Base-by-base conservation (phyloP, 2,888 invertebrate genomes). In the Mimachlamys varia region DNA sequence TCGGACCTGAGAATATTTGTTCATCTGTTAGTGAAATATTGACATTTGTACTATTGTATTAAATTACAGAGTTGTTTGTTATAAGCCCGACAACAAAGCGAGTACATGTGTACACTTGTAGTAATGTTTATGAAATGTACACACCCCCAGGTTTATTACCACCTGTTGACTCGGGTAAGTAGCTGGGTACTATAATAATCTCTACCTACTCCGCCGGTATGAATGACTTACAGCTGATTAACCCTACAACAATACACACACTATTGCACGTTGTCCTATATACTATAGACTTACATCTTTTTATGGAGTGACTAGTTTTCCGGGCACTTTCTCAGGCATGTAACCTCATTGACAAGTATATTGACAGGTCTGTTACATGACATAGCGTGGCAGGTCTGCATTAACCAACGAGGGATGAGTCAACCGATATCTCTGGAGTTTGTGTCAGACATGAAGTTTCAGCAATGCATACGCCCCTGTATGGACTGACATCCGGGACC, bases 231-330 rank as follows among this genome's bases (percentile, higher is more conserved):
- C 33, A 33, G 13, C 1, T 76, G 76, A 76, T 76, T 76, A 76
- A 76, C 76, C 12, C 33, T 15, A 33, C 33, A 76, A 76, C 76
- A 76, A 76, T 76, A 76, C 76, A 76, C 76, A 76, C 76, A 76
- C 76, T 33, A 33, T 33, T 76, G 76, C 76, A 76, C 33, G 22
- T 10, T 10, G 27, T 22, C 62, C 62, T 62, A 7, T 62, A 7
- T 22, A 22, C 58, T 58, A 58, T 58, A 19, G 7, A 19, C 22
- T n/a, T 22, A 58, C 58, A 22, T 53, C 22, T 19, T 76, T 27
- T 76, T 76, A 76, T 76, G 33, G 33, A 76, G 33, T 76, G 27
- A 76, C 27, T 33, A 76, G 27, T 33, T 33, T 76, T 76, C 58
- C 12, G 76, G 12, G 33, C 76, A 76, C 76, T 76, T 76, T 76